phyloP scores from a whole-genome alignment of 2,888 invertebrate species.

The Drosophila tanythrix region DNA sequence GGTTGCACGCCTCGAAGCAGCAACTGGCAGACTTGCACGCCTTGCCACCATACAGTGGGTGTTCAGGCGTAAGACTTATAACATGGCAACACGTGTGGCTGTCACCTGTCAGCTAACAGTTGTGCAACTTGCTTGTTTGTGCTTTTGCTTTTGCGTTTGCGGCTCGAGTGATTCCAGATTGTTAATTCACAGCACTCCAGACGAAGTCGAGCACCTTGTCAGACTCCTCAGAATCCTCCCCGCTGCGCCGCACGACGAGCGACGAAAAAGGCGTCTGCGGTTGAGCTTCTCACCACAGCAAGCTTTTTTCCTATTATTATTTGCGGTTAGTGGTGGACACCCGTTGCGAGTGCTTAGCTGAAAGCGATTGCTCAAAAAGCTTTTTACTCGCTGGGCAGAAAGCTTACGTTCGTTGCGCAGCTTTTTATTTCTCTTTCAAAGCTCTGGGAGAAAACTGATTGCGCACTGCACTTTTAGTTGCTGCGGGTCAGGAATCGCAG shows the following conservation, averaged over 20 bases:
- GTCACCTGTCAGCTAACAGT: neutral
- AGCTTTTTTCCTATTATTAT: neutral
- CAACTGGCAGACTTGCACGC: slow-evolving; percentile 16
- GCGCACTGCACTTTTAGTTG: slow-evolving; percentile 16
- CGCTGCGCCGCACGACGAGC: neutral
- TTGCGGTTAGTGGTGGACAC: neutral
- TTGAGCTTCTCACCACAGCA: slow-evolving; percentile 12
- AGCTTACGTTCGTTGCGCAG: neutral
- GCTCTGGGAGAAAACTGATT: slow-evolving; percentile 1
- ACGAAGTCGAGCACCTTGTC: neutral
- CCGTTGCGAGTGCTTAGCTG: neutral
- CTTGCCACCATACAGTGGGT: slow-evolving; percentile 21
- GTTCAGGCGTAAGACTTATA: neutral
- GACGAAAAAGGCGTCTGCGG: neutral
- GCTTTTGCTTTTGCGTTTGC: neutral
- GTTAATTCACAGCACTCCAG: slow-evolving; percentile 13
- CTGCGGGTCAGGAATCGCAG: slow-evolving; percentile 16
- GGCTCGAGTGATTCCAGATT: slow-evolving; percentile 3
- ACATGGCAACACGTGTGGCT: neutral
- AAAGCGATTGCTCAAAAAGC: neutral
- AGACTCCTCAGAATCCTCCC: neutral
- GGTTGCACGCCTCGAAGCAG: neutral
- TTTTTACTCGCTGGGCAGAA: neutral
- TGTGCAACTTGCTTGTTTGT: neutral
- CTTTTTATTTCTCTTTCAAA: neutral